These are phyloP conservation scores for Pachyrhynchus sulphureomaculatus DNA, from an alignment of 1,140 invertebrate species.

Conservation along the genomic window DNA sequence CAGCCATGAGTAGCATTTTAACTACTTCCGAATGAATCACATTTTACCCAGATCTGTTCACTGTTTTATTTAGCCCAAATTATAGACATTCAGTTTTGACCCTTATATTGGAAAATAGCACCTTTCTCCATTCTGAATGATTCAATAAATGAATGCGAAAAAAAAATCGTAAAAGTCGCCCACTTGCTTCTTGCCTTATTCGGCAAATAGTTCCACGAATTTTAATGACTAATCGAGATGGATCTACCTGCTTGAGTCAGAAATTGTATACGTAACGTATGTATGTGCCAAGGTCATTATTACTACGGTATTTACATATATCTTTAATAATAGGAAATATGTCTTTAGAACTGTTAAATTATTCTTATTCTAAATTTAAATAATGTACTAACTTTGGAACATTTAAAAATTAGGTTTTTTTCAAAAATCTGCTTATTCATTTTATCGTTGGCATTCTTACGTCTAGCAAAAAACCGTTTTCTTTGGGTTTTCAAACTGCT, in stretches of 20 bases:
- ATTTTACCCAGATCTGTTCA: background rate
- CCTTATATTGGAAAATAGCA: no score
- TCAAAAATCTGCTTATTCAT: no score
- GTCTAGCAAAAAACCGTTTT: no score
- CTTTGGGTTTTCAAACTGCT: no score
- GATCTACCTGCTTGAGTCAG: conserved; percentile 20
- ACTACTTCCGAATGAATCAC: conserved; percentile 10
- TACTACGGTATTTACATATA: conserved; percentile 4
- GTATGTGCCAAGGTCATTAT: conserved; percentile 7
- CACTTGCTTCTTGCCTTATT: conserved; percentile 14
- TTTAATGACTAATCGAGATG: conserved; percentile 8
- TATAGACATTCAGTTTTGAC: no score
- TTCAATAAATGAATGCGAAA: conserved; percentile 22
- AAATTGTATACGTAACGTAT: background rate
- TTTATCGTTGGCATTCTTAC: no score
- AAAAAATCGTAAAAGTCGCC: conserved; percentile 17
- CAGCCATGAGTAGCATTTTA: background rate
- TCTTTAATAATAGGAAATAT: background rate
- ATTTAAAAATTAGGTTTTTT: no score
- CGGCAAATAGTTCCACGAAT: conserved; percentile 10
- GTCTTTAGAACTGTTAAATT: no score
- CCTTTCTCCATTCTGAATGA: conserved; percentile 17
- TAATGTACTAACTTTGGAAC: no score
- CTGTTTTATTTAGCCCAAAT: background rate
- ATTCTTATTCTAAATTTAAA: no score